Evolutionary conservation across 2,797 vertebrate genomes (phyloP).

Genomic region (Myotis findleyi): DNA sequence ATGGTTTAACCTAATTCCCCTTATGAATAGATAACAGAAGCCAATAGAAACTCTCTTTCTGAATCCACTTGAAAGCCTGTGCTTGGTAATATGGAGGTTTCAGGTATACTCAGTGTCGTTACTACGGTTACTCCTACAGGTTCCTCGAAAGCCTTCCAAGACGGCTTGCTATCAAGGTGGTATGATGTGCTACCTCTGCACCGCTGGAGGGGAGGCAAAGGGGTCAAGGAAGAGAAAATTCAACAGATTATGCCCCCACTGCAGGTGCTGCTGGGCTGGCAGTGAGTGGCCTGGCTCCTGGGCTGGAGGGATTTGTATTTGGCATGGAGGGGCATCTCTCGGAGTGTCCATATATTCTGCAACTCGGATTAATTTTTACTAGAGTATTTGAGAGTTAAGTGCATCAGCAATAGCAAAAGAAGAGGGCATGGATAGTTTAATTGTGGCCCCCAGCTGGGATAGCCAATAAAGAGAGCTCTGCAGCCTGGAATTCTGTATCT

Average conservation of each 20-base stretch:
- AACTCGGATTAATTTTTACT: neutral
- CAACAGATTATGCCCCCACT: too few species aligned
- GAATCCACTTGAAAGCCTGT: constrained; percentile 1
- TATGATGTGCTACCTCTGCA: fast-evolving
- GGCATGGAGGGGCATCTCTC: neutral
- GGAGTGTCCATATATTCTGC: neutral
- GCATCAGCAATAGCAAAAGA: neutral
- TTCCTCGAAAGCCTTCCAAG: neutral
- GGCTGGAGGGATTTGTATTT: neutral
- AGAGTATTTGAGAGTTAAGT: neutral
- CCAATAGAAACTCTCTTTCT: neutral
- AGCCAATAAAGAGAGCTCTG: neutral
- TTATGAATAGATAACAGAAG: neutral
- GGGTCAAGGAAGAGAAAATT: neutral
- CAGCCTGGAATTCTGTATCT: neutral
- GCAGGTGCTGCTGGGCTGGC: neutral
- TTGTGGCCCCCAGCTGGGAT: neutral
- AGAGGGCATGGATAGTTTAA: neutral
- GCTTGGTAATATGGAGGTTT: neutral
- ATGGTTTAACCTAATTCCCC: neutral
- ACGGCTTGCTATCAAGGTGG: neutral
- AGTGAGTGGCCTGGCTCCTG: neutral
- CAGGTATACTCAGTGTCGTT: neutral
- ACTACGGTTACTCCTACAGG: neutral
- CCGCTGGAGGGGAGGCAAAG: neutral